phyloP scores from a whole-genome alignment of 2,113 vertebrate species.

The Todiramphus chloris region DNA sequence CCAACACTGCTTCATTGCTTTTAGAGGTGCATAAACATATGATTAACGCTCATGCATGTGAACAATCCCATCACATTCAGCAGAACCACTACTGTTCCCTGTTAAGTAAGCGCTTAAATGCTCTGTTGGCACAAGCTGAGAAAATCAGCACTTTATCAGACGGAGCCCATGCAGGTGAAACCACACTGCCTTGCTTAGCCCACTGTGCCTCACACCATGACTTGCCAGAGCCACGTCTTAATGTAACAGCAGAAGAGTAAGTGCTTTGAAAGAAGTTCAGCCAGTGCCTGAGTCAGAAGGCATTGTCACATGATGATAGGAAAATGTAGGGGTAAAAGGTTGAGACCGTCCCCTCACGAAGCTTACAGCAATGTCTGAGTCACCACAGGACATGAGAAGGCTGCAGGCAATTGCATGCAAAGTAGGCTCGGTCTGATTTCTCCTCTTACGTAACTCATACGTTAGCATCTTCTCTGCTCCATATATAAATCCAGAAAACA shows the following conservation, averaged over 20 bases:
- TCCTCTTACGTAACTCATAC: background rate
- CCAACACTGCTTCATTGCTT: background rate
- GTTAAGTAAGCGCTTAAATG: background rate
- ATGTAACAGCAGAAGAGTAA: background rate
- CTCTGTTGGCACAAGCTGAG: background rate
- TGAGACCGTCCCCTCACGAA: background rate
- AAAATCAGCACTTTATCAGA: background rate
- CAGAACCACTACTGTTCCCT: background rate
- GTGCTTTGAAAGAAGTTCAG: background rate
- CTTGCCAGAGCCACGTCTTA: background rate
- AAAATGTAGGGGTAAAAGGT: slow-evolving; percentile 34
- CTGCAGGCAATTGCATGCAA: background rate
- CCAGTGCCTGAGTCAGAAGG: background rate
- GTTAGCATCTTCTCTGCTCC: background rate
- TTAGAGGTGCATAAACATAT: background rate
- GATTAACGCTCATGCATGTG: background rate
- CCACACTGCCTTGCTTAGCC: background rate
- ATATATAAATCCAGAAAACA: slow-evolving; percentile 25
- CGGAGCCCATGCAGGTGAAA: background rate
- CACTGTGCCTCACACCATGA: background rate
- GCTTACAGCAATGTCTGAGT: slow-evolving; percentile 27
- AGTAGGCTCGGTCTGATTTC: background rate
- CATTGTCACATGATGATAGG: background rate
- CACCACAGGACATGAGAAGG: background rate
- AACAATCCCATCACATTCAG: background rate